These are phyloP conservation scores for Pluvialis apricaria DNA, from an alignment of 2,113 vertebrate genomes.

Conservation along the genomic window DNA sequence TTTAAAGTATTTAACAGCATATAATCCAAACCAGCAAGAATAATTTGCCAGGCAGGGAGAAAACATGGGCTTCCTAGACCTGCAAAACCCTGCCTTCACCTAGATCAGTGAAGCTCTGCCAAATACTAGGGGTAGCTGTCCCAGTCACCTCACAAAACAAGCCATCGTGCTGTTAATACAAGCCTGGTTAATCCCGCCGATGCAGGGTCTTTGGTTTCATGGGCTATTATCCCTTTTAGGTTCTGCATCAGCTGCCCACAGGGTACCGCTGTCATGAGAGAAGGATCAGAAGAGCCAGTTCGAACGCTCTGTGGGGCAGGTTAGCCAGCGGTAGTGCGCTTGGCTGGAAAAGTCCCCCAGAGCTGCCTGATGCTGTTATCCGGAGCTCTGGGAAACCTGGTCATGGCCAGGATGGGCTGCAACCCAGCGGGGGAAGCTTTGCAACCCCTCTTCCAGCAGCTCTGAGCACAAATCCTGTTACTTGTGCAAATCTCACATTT, in stretches of 20 bases:
- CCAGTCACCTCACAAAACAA: not conserved
- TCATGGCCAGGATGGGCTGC: not conserved
- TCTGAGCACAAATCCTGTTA: not conserved
- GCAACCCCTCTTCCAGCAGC: not conserved
- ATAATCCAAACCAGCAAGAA: not conserved
- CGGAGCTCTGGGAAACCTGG: not conserved
- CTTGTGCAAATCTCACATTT: not conserved
- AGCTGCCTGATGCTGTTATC: not conserved
- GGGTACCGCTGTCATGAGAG: not conserved
- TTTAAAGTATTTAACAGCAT: not conserved
- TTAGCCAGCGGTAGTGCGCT: not conserved
- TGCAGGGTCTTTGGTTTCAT: not conserved
- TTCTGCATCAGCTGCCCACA: not conserved
- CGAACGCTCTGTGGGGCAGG: not conserved
- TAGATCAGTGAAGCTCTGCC: not conserved
- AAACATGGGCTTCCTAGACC: not conserved
- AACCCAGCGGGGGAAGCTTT: not conserved
- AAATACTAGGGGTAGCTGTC: not conserved
- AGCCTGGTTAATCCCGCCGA: not conserved
- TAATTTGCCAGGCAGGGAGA: not conserved
- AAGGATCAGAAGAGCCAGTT: not conserved
- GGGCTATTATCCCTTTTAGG: not conserved
- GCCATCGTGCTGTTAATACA: not conserved
- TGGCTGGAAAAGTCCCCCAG: not conserved
- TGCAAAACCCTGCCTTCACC: not conserved